Conservation (phyloP, 1,140 invertebrate species). For the Halictus rubicundus region DNA sequence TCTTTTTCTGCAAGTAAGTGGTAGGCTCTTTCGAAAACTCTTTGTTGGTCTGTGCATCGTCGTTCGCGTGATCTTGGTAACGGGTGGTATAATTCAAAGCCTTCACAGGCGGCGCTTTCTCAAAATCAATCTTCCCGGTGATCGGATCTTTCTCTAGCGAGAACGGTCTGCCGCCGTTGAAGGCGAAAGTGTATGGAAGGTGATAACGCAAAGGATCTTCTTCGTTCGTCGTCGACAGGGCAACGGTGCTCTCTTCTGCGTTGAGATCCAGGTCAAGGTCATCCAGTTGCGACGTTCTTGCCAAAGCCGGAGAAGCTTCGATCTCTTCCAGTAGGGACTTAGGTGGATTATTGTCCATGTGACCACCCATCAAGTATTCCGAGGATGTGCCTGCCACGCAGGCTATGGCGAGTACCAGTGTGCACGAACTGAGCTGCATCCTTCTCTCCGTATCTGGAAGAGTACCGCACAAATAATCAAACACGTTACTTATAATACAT, state of each 20-base stretch:
- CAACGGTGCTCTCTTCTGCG: conserved; percentile 71
- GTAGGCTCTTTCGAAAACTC: conserved; percentile 27
- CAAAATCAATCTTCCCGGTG: conserved; percentile 84
- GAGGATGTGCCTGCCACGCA: conserved; percentile 22
- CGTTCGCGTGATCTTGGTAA: conserved; percentile 74
- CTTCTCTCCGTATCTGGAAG: conserved; percentile 17
- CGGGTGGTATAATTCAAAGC: conserved; percentile 79
- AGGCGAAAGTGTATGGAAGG: conserved; percentile 77
- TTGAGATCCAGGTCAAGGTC: conserved; percentile 72
- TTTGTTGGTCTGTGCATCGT: conserved; percentile 65
- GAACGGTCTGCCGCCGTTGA: conserved; percentile 87
- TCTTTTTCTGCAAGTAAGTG: conserved; percentile 65
- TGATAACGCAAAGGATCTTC: conserved; percentile 66
- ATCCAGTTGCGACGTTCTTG: conserved; percentile 62
- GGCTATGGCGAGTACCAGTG: conserved; percentile 7
- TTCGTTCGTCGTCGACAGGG: conserved; percentile 18
- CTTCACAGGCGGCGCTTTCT: conserved; percentile 76
- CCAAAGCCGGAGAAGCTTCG: conserved; percentile 46
- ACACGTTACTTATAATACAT: background rate
- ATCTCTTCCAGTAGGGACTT: conserved; percentile 52
- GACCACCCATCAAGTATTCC: conserved; percentile 69
- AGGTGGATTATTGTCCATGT: conserved; percentile 63
- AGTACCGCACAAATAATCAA: background rate
- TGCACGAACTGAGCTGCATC: conserved; percentile 28
- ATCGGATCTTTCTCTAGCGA: conserved; percentile 86